phyloP scores from a whole-genome alignment of 2,888 invertebrate species.

The Protophormia terraenovae region DNA sequence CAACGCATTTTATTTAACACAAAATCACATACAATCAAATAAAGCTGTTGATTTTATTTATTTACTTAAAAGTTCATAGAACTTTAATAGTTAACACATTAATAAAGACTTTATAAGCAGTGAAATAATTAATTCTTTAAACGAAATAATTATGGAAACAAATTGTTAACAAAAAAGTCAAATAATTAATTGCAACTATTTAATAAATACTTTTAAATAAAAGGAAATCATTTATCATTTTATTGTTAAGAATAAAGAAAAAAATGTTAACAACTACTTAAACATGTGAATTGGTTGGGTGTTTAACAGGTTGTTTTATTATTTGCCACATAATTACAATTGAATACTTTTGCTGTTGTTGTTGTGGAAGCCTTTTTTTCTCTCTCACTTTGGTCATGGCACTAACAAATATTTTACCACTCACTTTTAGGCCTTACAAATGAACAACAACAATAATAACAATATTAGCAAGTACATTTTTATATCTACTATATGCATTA shows the following conservation, averaged over 20 bases:
- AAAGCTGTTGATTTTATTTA: background rate
- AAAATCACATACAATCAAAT: background rate
- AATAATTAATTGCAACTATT: constrained; percentile 24
- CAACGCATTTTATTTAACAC: constrained; percentile 40
- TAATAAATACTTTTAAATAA: constrained; percentile 37
- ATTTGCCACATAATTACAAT: constrained; percentile 41
- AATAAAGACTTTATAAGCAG: background rate
- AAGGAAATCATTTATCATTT: constrained; percentile 50
- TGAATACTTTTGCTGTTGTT: background rate
- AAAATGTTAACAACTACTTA: constrained; percentile 31
- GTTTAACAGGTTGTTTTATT: constrained; percentile 41
- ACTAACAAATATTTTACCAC: constrained; percentile 62
- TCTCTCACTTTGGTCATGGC: background rate
- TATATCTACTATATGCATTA: constrained; percentile 1
- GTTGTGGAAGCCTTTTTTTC: background rate
- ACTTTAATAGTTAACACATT: background rate
- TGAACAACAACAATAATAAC: background rate
- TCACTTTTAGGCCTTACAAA: constrained; percentile 61
- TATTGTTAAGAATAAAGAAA: background rate
- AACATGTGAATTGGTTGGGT: constrained; percentile 25
- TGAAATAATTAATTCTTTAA: constrained; percentile 1
- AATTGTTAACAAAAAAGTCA: constrained; percentile 15
- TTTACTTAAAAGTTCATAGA: constrained; percentile 4
- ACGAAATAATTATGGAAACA: constrained; percentile 6
- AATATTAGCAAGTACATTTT: constrained; percentile 20